These are phyloP conservation scores for Kryptopterus vitreolus DNA, from an alignment of 2,797 vertebrate species.

Conservation along the genomic window DNA sequence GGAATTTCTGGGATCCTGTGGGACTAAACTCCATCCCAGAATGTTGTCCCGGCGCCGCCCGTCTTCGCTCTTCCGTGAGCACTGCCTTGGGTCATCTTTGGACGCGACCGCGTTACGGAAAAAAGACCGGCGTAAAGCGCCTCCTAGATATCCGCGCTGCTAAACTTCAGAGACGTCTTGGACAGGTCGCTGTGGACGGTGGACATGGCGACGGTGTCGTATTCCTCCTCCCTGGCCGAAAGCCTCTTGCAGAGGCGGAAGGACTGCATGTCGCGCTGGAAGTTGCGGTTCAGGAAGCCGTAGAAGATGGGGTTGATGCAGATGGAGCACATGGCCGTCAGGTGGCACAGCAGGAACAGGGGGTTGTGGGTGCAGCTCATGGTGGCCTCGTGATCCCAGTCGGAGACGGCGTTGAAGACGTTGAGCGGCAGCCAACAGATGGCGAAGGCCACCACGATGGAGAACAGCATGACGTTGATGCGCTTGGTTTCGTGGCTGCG, in stretches of 20 bases:
- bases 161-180: conserved; percentile 81
- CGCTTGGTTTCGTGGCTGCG: conserved; percentile 81
- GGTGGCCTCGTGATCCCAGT: conserved; percentile 83
- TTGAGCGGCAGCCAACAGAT: conserved; percentile 86
- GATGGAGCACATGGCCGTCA: conserved; percentile 85
- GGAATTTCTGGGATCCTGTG: not conserved
- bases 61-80: not conserved
- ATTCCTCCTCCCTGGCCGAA: conserved; percentile 78
- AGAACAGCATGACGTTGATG: conserved; percentile 84
- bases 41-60: not conserved
- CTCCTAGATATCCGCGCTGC: conserved; percentile 67
- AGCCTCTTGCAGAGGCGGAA: conserved; percentile 81
- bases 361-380: conserved; percentile 82
- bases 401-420: conserved; percentile 83
- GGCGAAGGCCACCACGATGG: conserved; percentile 83
- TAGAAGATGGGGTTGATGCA: conserved; percentile 87
- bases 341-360: conserved; percentile 82
- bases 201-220: conserved; percentile 88
- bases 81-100: not conserved
- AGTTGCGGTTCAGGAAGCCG: conserved; percentile 86
- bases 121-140: not conserved
- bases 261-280: conserved; percentile 82
- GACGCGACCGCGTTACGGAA: no score
- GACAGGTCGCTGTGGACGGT: conserved; percentile 86
- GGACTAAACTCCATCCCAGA: not conserved